phyloP scores from a whole-genome alignment of 2,888 invertebrate genomes.

The Drosophila picticornis region DNA sequence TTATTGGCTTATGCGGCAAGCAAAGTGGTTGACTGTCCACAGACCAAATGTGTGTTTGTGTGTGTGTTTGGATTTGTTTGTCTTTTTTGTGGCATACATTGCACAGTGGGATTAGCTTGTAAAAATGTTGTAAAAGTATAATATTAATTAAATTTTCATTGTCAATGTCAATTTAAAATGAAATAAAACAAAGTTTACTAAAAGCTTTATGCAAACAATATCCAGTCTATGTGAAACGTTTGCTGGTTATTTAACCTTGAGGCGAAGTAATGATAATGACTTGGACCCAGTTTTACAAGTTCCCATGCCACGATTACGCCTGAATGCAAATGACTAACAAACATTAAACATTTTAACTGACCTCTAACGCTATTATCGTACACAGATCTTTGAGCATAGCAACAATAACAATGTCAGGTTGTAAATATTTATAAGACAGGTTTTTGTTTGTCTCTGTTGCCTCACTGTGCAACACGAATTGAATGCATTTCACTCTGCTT shows the following conservation, averaged over 20 bases:
- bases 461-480: constrained; percentile 27
- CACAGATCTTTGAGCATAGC: constrained; percentile 27
- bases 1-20: constrained; percentile 76
- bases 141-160: neutral
- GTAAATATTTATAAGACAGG: constrained; percentile 17
- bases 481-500: constrained; percentile 48
- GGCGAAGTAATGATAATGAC: constrained; percentile 9
- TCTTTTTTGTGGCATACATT: constrained; percentile 64
- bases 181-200: neutral
- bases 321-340: constrained; percentile 49
- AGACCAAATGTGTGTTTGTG: constrained; percentile 31
- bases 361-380: constrained; percentile 41
- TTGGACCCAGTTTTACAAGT: constrained; percentile 31
- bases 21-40: constrained; percentile 72
- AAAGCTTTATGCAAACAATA: neutral
- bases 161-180: neutral
- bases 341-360: constrained; percentile 30
- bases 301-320: constrained; percentile 53
- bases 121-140: neutral
- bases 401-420: constrained; percentile 10
- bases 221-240: neutral
- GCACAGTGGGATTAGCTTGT: constrained; percentile 56
- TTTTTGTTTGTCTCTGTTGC: constrained; percentile 29
- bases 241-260: constrained; percentile 27
- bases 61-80: constrained; percentile 59